phyloP scores from a whole-genome alignment of 2,797 vertebrate species.

The Coluber constrictor region DNA sequence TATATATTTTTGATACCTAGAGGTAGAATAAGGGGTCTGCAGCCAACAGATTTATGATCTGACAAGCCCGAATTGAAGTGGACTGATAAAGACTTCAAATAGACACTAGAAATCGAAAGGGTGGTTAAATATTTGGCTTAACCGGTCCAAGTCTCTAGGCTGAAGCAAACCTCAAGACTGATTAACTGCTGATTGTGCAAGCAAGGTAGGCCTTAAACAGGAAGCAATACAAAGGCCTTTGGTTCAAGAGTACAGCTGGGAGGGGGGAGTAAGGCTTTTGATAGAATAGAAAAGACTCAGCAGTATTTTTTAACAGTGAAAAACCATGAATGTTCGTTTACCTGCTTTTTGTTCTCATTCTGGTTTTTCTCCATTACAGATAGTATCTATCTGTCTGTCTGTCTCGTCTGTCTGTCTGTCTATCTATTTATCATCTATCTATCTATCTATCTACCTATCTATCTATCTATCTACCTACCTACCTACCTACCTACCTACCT shows the following conservation, averaged over 20 bases:
- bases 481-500: no score
- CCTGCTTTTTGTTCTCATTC: no score
- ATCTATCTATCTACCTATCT: no score
- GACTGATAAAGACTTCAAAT: constrained; percentile 53
- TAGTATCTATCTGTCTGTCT: background rate
- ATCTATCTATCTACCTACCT: no score
- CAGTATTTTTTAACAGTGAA: background rate
- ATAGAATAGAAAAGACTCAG: background rate
- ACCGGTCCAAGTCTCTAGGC: constrained; percentile 41
- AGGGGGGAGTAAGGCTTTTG: background rate
- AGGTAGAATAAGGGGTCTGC: constrained; percentile 60
- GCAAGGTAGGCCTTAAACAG: constrained; percentile 37
- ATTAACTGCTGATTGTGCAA: constrained; percentile 35
- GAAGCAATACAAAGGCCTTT: background rate
- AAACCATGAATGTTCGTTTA: background rate
- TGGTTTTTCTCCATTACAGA: background rate
- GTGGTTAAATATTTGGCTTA: constrained; percentile 59
- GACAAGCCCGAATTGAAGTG: constrained; percentile 66
- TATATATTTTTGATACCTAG: constrained; percentile 71
- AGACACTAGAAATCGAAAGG: constrained; percentile 50
- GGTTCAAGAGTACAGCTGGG: background rate
- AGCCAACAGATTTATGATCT: constrained; percentile 58
- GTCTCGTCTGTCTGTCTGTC: no score
- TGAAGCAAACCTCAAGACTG: constrained; percentile 49
- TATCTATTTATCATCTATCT: no score